These are phyloP conservation scores for Furcifer pardalis DNA, from an alignment of 2,797 vertebrate genomes.

Conservation along the genomic window DNA sequence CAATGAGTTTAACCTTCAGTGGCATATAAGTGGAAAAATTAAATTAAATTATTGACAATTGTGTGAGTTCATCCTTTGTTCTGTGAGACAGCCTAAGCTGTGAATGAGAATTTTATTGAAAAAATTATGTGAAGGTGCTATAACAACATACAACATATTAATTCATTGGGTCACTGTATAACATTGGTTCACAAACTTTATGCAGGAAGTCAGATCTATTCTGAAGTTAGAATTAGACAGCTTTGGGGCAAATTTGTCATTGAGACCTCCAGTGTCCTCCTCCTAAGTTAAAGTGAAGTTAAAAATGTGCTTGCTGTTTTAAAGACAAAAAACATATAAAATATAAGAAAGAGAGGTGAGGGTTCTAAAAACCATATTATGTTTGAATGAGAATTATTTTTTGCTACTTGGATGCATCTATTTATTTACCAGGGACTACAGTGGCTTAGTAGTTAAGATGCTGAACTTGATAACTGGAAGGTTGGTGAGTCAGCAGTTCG, in stretches of 20 bases:
- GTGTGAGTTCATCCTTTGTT: no score
- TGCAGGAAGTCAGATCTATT: neutral
- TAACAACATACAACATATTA: no score
- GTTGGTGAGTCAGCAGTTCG: no score
- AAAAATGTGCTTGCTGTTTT: neutral
- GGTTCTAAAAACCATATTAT: neutral
- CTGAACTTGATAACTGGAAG: no score
- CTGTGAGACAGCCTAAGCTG: no score
- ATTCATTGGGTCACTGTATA: neutral
- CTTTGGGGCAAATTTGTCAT: neutral
- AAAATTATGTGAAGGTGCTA: no score
- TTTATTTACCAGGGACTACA: no score
- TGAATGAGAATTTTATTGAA: no score
- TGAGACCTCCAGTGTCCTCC: neutral
- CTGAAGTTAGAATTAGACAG: neutral
- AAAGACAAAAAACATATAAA: neutral
- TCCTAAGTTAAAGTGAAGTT: neutral
- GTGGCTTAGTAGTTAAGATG: no score
- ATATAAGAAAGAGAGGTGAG: neutral
- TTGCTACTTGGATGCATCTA: neutral
- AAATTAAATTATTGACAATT: no score
- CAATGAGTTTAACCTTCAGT: no score
- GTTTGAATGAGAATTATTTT: neutral
- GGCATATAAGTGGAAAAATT: no score
- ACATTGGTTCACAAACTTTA: neutral